Conservation (phyloP, 2,888 invertebrate genomes). For the Scaptodrosophila latifasciaeformis region DNA sequence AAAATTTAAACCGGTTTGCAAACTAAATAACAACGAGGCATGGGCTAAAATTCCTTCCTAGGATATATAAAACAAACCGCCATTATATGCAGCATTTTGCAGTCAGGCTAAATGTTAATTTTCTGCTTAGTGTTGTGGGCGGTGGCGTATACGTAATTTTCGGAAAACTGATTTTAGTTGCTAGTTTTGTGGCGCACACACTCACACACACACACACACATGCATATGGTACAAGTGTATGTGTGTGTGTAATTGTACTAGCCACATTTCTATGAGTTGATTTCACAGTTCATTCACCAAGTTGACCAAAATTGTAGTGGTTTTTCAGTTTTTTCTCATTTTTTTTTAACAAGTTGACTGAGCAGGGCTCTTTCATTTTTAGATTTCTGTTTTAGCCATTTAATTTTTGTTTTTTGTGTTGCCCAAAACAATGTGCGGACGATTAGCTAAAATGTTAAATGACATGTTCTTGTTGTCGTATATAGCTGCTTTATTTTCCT, state of each 20-base stretch:
- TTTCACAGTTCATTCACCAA: conserved; percentile 66
- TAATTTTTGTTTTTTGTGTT: conserved; percentile 10
- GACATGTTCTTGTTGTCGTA: conserved; percentile 46
- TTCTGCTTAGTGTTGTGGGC: conserved; percentile 45
- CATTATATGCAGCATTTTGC: conserved; percentile 34
- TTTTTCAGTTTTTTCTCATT: conserved; percentile 26
- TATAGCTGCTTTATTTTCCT: no score
- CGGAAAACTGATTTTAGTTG: conserved; percentile 62
- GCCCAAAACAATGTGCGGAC: conserved; percentile 58
- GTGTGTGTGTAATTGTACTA: conserved; percentile 18
- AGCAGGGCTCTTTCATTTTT: conserved; percentile 23
- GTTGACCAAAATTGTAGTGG: conserved; percentile 66
- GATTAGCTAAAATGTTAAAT: conserved; percentile 66
- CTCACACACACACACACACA: conserved; percentile 3
- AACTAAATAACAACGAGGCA: no score
- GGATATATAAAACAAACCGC: conserved; percentile 30
- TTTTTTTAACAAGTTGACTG: no score
- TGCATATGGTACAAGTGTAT: background rate
- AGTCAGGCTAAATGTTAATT: conserved; percentile 54
- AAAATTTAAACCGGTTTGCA: no score
- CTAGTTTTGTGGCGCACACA: background rate
- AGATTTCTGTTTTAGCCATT: conserved; percentile 25
- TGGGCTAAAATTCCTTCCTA: no score
- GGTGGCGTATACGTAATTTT: conserved; percentile 55
- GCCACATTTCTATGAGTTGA: conserved; percentile 54